Evolutionary conservation across 1,140 invertebrate genomes (phyloP), one percentile per base, ranked within the genome.

Genomic region (Xylocopa sonorina): DNA sequence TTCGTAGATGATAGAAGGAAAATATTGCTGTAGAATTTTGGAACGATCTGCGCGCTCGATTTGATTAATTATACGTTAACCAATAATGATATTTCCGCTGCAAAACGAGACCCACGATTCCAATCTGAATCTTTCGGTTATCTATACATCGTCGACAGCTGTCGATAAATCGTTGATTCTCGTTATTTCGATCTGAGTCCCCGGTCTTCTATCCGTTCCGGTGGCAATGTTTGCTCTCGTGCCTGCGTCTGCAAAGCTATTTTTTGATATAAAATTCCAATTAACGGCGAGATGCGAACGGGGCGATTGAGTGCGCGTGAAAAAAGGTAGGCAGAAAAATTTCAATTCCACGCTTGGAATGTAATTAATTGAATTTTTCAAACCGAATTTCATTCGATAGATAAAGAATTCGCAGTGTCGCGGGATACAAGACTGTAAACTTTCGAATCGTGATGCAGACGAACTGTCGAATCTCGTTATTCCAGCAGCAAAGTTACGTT

Each of bases 131-230:
- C n/a, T 60, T 29, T 51, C 58, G 62, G 38, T 68, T n/a, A 69
- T 62, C 55, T 32, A 41, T 64, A 80, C 46, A 64, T 83, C 29
- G 64, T 41, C 77, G 82, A 71, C 82, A 84, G 82, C 81, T 84
- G 82, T 84, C 81, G 82, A 84, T 80, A 84, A n/a, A 80, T 84
- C 71, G 64, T 51, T 38, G 76, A 38, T 80, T 75, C 71, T 80
- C 58, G 76, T 82, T 84, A 80, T 64, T 55, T 64, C 46, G 57
- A 9, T 50, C n/a, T 48, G 50, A 46, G 16, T 73, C n/a, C n/a
- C 34, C 21, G 62, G 18, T 51, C 53, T 32, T 63, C 63, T 63
- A 48, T 48, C 41, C 60, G 12, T 32, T 53, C 6, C 41, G 1
- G 29, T n/a, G 38, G 34, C n/a, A 29, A 46, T 48, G 21, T 48